phyloP scores from a whole-genome alignment of 2,888 invertebrate species.

The Loripinus fragilis region DNA sequence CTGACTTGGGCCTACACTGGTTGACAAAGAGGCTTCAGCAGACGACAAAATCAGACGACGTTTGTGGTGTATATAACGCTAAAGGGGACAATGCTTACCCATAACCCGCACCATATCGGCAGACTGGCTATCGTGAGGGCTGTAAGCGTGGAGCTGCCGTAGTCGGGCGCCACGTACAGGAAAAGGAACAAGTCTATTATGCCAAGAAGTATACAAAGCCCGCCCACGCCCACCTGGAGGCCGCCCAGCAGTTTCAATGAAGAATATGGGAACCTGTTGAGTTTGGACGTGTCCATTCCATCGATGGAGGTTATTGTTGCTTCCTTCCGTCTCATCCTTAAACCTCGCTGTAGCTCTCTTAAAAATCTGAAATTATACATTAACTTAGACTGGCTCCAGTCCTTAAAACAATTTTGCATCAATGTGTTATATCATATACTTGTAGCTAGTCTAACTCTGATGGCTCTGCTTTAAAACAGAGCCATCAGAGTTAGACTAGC shows the following conservation, averaged over 20 bases:
- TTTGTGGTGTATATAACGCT: too few species aligned
- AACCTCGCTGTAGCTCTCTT: background rate
- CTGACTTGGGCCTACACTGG: too few species aligned
- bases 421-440: too few species aligned
- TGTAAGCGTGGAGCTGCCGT: conserved; percentile 50
- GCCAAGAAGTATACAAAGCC: conserved; percentile 61
- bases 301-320: conserved; percentile 27
- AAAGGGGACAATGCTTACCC: conserved; percentile 57
- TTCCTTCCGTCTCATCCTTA: background rate
- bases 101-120: conserved; percentile 74
- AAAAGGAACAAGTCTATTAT: conserved; percentile 65
- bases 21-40: too few species aligned
- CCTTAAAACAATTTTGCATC: too few species aligned
- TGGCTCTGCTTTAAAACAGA: too few species aligned
- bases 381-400: too few species aligned
- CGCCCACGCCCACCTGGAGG: conserved; percentile 68
- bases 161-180: conserved; percentile 54
- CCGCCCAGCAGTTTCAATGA: conserved; percentile 66
- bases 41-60: too few species aligned
- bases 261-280: conserved; percentile 66
- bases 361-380: conserved; percentile 17
- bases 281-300: conserved; percentile 60
- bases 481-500: too few species aligned
- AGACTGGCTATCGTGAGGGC: conserved; percentile 66
- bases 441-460: too few species aligned